Percentiles rank a stretch among this genome's conserved stretches.
phyloP scores from a whole-genome alignment of 2,888 invertebrate species.

The Labia minor region DNA sequence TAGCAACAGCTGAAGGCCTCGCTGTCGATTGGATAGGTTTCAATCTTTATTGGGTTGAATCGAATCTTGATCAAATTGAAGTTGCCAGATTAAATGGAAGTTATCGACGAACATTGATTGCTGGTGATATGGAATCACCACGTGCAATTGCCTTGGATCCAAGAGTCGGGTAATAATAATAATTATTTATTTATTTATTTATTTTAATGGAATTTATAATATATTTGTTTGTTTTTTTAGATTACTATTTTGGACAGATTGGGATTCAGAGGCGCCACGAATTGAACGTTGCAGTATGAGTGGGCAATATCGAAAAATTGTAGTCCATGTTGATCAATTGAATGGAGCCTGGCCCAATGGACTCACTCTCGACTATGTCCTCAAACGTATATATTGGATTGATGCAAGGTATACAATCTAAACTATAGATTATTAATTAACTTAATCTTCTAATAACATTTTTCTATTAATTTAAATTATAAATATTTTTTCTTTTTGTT shows the following conservation, averaged over 20 bases:
- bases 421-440: conserved; percentile 19
- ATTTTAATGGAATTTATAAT: neutral
- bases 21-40: conserved; percentile 81
- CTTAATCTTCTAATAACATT: too few relatives aligned
- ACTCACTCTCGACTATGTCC: conserved; percentile 63
- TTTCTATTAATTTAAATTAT: too few relatives aligned
- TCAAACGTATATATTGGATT: conserved; percentile 68
- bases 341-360: conserved; percentile 78
- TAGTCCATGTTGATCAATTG: conserved; percentile 47
- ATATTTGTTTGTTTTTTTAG: conserved; percentile 32
- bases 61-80: conserved; percentile 72
- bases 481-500: conserved; percentile 17
- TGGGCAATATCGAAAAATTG: conserved; percentile 51
- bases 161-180: conserved; percentile 46
- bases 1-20: conserved; percentile 78
- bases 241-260: conserved; percentile 77
- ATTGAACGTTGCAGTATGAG: conserved; percentile 75
- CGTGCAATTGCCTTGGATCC: conserved; percentile 76
- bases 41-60: conserved; percentile 82
- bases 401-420: conserved; percentile 60
- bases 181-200: neutral
- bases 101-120: conserved; percentile 63
- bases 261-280: conserved; percentile 65
- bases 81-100: conserved; percentile 64
- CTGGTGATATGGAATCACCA: conserved; percentile 73